Evolutionary conservation across 2,113 vertebrate genomes (phyloP).

Genomic region (Porphyrio hochstetteri): DNA sequence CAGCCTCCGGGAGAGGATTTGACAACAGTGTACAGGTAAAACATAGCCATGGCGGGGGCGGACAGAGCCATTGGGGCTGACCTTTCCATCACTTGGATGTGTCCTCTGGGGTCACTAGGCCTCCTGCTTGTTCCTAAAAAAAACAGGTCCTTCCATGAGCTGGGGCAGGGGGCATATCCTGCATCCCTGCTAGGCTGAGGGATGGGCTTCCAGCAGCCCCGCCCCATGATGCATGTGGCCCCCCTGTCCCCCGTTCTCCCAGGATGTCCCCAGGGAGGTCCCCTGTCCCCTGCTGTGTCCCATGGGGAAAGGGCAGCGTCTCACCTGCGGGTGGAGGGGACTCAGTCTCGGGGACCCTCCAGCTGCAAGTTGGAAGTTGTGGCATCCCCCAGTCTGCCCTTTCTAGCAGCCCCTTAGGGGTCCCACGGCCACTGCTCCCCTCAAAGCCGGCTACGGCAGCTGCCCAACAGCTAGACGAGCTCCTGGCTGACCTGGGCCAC

Average conservation of each 20-base stretch:
- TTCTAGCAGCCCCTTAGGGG: not conserved
- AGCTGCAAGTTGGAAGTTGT: fast-evolving
- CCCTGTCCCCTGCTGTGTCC: fast-evolving
- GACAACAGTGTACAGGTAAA: slow-evolving; percentile 67
- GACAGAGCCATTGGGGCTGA: not conserved
- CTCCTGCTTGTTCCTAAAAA: fast-evolving
- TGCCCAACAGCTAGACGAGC: slow-evolving; percentile 70
- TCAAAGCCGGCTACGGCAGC: not conserved
- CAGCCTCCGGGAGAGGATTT: not conserved
- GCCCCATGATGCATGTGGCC: fast-evolving
- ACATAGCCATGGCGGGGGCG: fast-evolving
- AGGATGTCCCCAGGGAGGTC: fast-evolving
- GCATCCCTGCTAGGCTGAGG: not conserved
- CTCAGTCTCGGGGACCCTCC: fast-evolving
- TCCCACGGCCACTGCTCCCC: not conserved
- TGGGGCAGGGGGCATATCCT: not conserved
- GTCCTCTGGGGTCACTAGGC: not conserved
- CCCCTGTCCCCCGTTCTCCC: not conserved
- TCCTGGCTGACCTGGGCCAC: slow-evolving; percentile 67
- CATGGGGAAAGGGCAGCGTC: not conserved
- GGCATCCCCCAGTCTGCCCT: not conserved
- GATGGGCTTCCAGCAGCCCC: not conserved
- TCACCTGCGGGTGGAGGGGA: fast-evolving
- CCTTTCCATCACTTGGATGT: fast-evolving
- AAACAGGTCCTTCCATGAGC: fast-evolving